Evolutionary conservation across 2,888 invertebrate genomes (phyloP), one percentile per base, ranked within the genome.

Genomic region (Coleophora deauratella): DNA sequence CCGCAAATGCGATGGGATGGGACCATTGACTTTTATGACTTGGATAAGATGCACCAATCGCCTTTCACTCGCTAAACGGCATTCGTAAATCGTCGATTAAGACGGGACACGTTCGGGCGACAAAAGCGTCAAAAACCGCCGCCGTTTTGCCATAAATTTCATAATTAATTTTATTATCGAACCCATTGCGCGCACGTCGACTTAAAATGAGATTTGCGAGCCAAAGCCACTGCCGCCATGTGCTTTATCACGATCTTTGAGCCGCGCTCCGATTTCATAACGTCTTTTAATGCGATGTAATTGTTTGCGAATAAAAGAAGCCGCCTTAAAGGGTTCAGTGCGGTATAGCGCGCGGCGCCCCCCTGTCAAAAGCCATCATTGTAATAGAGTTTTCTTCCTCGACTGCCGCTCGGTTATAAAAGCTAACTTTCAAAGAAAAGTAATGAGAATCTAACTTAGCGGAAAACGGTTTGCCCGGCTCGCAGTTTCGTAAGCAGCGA

Each of bases 401-500:
- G 63, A 63, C 65, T 68, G 63, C 63, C 57, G 61, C 64, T 59
- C 59, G 66, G 21, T 73, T 73, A 73, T 75, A 75, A 77, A 77
- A 71, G 76, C 71, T 73, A 80, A 79, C 77, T 78, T 70, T 74
- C 69, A 75, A 70, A 77, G 74, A 70, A 77, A 81, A 72, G 78
- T 81, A 82, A 82, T 81, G 80, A 80, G 81, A 80, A 76, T 75
- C 72, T 75, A 80, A 82, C 81, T 77, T 66, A 66, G 79, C 75
- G 78, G 75, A 79, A 84, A 80, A 75, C 67, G 71, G 71, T 72
- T 58, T 67, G 57, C 60, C 62, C 43, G 55, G 62, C 62, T 61
- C 60, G 52, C 52, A 62, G 58, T 62, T 68, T 62, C 52, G 62
- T 63, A 62, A 69, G 64, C 67, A 57, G 61, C 60, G 62, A 63